Evolutionary conservation across 2,113 vertebrate genomes (phyloP).

Genomic region (Rhizomys pruinosus): DNA sequence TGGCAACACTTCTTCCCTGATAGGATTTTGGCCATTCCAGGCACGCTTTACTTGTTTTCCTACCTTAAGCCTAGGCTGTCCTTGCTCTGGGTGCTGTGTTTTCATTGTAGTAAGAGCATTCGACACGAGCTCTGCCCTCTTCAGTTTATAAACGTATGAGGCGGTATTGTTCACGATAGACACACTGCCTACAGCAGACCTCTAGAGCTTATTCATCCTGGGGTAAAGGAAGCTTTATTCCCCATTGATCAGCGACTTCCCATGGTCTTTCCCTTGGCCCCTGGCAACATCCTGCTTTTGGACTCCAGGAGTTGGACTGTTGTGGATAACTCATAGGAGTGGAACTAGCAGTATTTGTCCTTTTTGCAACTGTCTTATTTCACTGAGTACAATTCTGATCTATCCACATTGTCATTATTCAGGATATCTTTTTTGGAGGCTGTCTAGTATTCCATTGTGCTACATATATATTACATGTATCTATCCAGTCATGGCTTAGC

Average conservation of each 20-base stretch:
- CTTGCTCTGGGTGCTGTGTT: constrained; percentile 59
- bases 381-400: not conserved
- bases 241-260: not conserved
- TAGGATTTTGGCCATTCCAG: constrained; percentile 74
- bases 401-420: not conserved
- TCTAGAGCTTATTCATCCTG: not conserved
- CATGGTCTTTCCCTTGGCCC: too few relatives aligned
- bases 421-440: not conserved
- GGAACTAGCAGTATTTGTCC: not conserved
- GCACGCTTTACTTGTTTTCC: constrained; percentile 69
- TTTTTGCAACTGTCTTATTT: not conserved
- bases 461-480: too few relatives aligned
- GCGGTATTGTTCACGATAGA: not conserved
- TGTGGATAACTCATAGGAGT: not conserved
- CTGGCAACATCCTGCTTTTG: not conserved
- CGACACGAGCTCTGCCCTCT: not conserved
- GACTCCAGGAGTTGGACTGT: not conserved
- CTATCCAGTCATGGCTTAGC: too few relatives aligned
- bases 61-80: constrained; percentile 57
- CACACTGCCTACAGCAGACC: not conserved
- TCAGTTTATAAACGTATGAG: not conserved
- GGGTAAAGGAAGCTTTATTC: not conserved
- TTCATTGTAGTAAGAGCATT: not conserved
- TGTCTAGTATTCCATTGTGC: not conserved
- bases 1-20: constrained; percentile 65